Conservation (phyloP, 2,797 vertebrate species). For the Onychomys leucogaster region DNA sequence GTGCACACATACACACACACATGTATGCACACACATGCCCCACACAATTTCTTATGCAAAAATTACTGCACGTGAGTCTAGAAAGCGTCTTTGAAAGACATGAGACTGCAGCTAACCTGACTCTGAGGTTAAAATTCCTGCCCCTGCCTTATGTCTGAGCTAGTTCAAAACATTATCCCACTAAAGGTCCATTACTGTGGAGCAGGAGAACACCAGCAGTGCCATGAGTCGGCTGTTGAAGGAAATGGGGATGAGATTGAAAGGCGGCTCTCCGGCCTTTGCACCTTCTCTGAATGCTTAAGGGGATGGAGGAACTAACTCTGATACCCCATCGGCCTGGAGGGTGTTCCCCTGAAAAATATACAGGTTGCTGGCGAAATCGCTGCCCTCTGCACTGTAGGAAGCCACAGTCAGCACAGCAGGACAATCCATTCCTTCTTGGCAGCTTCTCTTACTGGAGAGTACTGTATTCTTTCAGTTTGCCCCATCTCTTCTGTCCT, state of each 20-base stretch:
- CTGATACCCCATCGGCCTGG: rapidly evolving
- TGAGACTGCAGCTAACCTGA: rapidly evolving
- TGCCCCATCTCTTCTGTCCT: background rate
- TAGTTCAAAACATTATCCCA: rapidly evolving
- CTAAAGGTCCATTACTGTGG: background rate
- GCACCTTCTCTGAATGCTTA: too few relatives aligned
- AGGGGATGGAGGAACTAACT: rapidly evolving
- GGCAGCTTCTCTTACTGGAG: rapidly evolving
- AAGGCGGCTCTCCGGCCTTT: too few relatives aligned
- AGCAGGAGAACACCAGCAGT: background rate
- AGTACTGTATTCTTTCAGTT: rapidly evolving
- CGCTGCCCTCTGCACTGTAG: rapidly evolving
- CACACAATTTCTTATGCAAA: background rate
- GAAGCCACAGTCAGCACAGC: rapidly evolving
- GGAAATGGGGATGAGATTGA: background rate
- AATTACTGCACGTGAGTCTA: background rate
- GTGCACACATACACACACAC: too few relatives aligned
- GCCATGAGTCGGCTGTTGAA: background rate
- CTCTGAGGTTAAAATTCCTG: background rate
- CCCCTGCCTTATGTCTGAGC: rapidly evolving
- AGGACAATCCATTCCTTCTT: rapidly evolving
- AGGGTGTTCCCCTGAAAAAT: background rate
- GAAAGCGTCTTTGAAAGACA: rapidly evolving
- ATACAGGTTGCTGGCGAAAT: rapidly evolving
- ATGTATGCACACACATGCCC: too few relatives aligned